A percentile compares a stretch with the other conserved stretches of the same genome.
These are phyloP conservation scores for Helicoverpa assulta DNA, from an alignment of 2,888 invertebrate genomes.

Conservation along the genomic window DNA sequence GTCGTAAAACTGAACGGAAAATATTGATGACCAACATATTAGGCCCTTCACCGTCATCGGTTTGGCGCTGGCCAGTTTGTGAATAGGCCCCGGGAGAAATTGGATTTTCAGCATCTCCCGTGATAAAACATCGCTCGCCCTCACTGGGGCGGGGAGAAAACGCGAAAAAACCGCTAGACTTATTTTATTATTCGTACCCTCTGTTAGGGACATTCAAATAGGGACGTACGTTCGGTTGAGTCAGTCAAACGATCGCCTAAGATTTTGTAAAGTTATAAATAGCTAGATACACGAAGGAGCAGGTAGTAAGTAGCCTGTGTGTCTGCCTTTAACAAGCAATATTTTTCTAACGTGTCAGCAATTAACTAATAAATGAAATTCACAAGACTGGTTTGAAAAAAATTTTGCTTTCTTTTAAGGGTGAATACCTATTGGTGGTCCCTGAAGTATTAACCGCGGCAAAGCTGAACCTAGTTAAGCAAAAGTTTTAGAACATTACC, in stretches of 20 bases:
- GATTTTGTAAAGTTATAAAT: conserved; percentile 51
- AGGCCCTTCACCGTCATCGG: conserved; percentile 59
- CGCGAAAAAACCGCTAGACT: conserved; percentile 57
- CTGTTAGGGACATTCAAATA: conserved; percentile 61
- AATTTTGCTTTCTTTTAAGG: conserved; percentile 17
- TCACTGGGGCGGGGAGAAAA: conserved; percentile 28
- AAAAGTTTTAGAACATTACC: conserved; percentile 39
- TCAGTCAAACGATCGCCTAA: conserved; percentile 38
- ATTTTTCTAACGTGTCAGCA: conserved; percentile 27
- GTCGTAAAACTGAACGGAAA: conserved; percentile 64
- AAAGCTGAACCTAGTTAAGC: conserved; percentile 10
- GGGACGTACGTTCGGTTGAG: conserved; percentile 39
- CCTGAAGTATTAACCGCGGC: conserved; percentile 21
- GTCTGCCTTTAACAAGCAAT: conserved; percentile 40
- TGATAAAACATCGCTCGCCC: conserved; percentile 51
- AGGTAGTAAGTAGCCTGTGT: conserved; percentile 10
- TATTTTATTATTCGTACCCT: conserved; percentile 62
- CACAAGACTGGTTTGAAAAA: conserved; percentile 1
- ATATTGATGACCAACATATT: conserved; percentile 65
- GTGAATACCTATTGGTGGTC: conserved; percentile 7
- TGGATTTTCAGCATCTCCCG: conserved; percentile 63
- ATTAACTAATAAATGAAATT: conserved; percentile 33
- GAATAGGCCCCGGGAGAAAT: conserved; percentile 73
- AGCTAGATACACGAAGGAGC: conserved; percentile 19
- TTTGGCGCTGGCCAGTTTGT: conserved; percentile 58